Evolutionary conservation across 2,113 vertebrate species (phyloP).

Genomic region (Misgurnus mizolepis): DNA sequence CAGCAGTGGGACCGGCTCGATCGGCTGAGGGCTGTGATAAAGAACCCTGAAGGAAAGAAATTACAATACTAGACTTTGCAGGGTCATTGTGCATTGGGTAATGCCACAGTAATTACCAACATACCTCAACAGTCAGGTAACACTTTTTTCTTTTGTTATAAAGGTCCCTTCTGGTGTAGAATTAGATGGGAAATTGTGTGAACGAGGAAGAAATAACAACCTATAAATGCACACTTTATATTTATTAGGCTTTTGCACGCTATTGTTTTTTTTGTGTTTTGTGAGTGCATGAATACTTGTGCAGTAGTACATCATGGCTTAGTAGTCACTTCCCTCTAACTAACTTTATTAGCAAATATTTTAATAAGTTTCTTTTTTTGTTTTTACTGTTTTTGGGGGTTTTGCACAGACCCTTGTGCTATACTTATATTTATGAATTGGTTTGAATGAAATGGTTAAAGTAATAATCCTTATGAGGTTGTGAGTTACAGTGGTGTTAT

Average conservation of each 20-base stretch:
- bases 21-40: conserved; percentile 72
- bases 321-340: background rate
- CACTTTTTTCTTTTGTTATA: conserved; percentile 40
- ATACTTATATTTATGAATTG: too few species aligned
- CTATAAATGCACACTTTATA: conserved; percentile 23
- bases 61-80: conserved; percentile 47
- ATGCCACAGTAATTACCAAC: conserved; percentile 59
- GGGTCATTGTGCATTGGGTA: conserved; percentile 53
- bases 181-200: conserved; percentile 6
- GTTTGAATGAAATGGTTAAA: too few species aligned
- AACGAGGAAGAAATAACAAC: conserved; percentile 25
- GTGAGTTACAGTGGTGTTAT: too few species aligned
- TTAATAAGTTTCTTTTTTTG: too few species aligned
- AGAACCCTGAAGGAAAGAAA: conserved; percentile 75
- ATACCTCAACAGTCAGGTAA: conserved; percentile 50
- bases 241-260: conserved; percentile 28
- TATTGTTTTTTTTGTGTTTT: conserved; percentile 27
- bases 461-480: too few species aligned
- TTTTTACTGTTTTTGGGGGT: too few species aligned
- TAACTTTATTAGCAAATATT: background rate
- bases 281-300: too few species aligned
- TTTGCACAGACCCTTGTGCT: too few species aligned
- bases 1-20: conserved; percentile 58
- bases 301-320: background rate
- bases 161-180: conserved; percentile 43